Conservation (phyloP, 1,140 invertebrate genomes). For the Euglossa dilemma region DNA sequence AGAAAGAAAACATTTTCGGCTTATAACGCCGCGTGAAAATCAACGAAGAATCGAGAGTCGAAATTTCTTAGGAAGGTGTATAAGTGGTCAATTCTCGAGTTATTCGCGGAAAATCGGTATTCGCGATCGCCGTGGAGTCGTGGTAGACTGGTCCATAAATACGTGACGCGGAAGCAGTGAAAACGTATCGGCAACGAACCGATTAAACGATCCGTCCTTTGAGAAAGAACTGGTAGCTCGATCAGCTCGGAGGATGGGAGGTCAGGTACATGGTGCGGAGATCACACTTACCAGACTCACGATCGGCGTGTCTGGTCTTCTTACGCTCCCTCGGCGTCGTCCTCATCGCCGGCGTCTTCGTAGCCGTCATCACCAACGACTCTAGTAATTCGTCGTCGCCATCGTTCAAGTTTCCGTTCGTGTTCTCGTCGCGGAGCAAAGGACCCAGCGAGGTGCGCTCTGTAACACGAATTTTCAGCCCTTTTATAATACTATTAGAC, state of each 20-base stretch:
- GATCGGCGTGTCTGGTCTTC: conserved; percentile 88
- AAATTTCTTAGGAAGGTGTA: no score
- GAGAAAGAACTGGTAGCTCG: conserved; percentile 17
- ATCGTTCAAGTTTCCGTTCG: conserved; percentile 88
- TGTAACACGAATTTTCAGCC: conserved; percentile 51
- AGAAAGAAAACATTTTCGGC: no score
- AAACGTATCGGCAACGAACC: no score
- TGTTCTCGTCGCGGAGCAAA: conserved; percentile 79
- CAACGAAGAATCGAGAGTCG: no score
- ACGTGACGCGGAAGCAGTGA: background rate
- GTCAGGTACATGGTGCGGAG: conserved; percentile 80
- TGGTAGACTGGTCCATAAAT: conserved; percentile 27
- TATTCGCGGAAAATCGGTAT: no score
- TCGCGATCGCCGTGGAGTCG: background rate
- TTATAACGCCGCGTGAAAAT: no score
- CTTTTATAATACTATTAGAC: background rate
- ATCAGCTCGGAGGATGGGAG: conserved; percentile 46
- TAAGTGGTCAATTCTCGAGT: no score
- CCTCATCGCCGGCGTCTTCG: conserved; percentile 87
- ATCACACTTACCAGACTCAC: conserved; percentile 90
- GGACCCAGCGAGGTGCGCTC: no score
- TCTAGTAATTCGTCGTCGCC: conserved; percentile 95
- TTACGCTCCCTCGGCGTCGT: conserved; percentile 90
- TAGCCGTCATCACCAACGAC: conserved; percentile 93
- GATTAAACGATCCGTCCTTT: conserved; percentile 31